Evolutionary conservation across 2,113 vertebrate genomes (phyloP).

Genomic region (Eupsittula cactorum): DNA sequence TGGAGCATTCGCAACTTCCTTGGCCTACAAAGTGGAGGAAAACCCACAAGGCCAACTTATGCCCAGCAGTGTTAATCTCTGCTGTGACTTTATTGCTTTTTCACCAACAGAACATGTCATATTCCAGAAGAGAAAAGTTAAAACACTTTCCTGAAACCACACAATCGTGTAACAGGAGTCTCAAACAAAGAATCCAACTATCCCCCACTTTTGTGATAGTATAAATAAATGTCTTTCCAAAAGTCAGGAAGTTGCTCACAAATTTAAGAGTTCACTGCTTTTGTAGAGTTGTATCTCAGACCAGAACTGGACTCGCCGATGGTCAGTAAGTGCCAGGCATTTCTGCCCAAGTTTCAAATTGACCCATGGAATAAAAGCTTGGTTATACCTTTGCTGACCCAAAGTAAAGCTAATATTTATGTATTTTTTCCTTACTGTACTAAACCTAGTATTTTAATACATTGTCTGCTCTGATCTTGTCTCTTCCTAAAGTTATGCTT

Average conservation of each 20-base stretch:
- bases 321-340: neutral
- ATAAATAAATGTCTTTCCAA: neutral
- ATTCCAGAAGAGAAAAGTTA: neutral
- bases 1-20: too few species aligned
- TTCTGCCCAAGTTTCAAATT: neutral
- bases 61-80: neutral
- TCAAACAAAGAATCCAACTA: neutral
- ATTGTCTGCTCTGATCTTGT: neutral
- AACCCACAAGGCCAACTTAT: neutral
- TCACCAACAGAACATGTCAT: neutral
- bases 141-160: neutral
- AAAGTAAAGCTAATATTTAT: neutral
- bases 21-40: neutral
- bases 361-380: neutral
- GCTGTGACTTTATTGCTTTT: neutral
- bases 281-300: neutral
- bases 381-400: neutral
- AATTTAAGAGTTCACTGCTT: neutral
- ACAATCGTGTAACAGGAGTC: neutral
- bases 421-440: neutral
- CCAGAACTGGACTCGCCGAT: neutral
- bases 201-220: neutral
- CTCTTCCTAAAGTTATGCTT: conserved; percentile 35
- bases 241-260: neutral
- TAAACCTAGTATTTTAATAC: neutral